Percentiles rank a stretch among this genome's conserved stretches.
Conservation (phyloP, 2,888 invertebrate genomes). For the Lordiphosa fenestrarum region DNA sequence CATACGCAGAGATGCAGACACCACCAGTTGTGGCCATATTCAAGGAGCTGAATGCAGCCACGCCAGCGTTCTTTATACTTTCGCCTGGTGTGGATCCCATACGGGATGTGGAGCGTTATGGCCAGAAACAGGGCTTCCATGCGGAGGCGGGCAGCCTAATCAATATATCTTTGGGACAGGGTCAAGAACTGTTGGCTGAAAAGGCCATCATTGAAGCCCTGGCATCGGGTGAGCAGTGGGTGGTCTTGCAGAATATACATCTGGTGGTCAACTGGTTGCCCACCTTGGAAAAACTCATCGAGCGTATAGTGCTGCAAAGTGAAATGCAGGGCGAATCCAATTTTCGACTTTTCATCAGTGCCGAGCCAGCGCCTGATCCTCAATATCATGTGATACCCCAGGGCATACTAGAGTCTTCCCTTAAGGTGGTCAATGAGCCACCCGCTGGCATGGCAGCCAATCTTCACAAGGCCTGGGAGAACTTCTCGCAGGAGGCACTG, state of each 20-base stretch:
- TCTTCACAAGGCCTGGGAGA: constrained; percentile 95
- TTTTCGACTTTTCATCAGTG: constrained; percentile 90
- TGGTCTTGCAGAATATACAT: constrained; percentile 95
- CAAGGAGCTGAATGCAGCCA: constrained; percentile 90
- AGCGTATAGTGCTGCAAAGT: constrained; percentile 87
- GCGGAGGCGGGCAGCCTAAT: constrained; percentile 90
- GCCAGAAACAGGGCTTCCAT: constrained; percentile 89
- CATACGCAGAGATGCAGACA: constrained; percentile 89
- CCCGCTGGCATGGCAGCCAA: constrained; percentile 97
- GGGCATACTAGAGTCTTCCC: constrained; percentile 95
- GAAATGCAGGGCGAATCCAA: constrained; percentile 79
- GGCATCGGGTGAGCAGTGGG: constrained; percentile 90
- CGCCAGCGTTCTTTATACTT: constrained; percentile 96
- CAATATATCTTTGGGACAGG: constrained; percentile 96
- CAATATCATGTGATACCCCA: constrained; percentile 86
- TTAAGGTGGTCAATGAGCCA: constrained; percentile 98
- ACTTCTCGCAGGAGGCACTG: constrained; percentile 94
- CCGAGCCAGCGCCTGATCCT: constrained; percentile 91
- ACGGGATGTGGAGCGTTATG: constrained; percentile 88
- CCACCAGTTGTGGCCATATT: constrained; percentile 91
- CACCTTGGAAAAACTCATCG: constrained; percentile 94
- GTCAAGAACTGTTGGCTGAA: constrained; percentile 95
- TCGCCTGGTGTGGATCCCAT: constrained; percentile 97
- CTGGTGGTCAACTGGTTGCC: constrained; percentile 94
- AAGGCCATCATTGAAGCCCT: constrained; percentile 89